Percentiles rank a stretch among this genome's conserved stretches.
phyloP scores from a whole-genome alignment of 2,797 vertebrate genomes.

The Microcaecilia unicolor region DNA sequence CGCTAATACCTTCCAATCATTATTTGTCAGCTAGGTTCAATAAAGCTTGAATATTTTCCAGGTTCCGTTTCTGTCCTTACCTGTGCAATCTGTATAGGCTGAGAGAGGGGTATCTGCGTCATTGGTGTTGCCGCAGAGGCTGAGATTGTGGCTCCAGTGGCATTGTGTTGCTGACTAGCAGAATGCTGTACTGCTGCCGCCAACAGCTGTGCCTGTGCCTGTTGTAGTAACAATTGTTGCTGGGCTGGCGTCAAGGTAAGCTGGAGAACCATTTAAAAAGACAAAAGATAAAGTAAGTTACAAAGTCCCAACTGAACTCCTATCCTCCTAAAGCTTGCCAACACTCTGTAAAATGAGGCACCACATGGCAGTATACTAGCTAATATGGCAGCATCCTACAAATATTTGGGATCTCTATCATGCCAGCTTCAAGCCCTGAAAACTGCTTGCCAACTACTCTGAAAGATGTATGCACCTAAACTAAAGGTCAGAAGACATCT shows the following conservation, averaged over 20 bases:
- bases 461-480: conserved; percentile 4
- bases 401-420: no score
- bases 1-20: no score
- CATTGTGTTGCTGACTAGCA: conserved; percentile 89
- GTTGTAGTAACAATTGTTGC: conserved; percentile 92
- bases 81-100: conserved; percentile 95
- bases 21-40: no score
- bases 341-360: no score
- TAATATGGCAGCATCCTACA: no score
- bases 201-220: conserved; percentile 95
- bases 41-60: no score
- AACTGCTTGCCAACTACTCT: no score
- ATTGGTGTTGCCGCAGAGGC: conserved; percentile 93
- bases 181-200: conserved; percentile 94
- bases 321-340: no score
- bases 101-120: conserved; percentile 92
- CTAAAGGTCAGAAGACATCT: conserved; percentile 10
- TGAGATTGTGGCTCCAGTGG: conserved; percentile 92
- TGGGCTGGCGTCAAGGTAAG: conserved; percentile 91
- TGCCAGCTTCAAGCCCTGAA: no score
- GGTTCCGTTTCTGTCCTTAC: conserved; percentile 49
- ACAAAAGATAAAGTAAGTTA: no score
- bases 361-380: no score
- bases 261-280: conserved; percentile 46
- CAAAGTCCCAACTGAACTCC: no score